Conservation (phyloP, 2,888 invertebrate genomes). For the Chrysolina americana region DNA sequence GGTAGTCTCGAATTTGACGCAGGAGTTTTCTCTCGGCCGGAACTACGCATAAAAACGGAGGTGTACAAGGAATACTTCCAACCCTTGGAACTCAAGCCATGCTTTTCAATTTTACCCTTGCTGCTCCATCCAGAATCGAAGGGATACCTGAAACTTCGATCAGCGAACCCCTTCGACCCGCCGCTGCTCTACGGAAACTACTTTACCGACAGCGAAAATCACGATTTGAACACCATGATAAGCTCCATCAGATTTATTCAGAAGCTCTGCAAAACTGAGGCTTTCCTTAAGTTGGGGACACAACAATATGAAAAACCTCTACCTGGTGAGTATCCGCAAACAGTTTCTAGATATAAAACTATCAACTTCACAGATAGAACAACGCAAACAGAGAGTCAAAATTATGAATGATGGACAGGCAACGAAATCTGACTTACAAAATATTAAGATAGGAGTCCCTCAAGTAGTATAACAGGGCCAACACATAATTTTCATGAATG, state of each 20-base stretch:
- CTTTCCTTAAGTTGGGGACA: slow-evolving; percentile 74
- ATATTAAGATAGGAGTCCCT: no score
- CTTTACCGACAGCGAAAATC: slow-evolving; percentile 70
- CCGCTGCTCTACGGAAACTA: slow-evolving; percentile 77
- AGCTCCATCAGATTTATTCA: slow-evolving; percentile 71
- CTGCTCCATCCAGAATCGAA: slow-evolving; percentile 73
- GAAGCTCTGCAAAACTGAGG: slow-evolving; percentile 68
- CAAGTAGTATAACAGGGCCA: no score
- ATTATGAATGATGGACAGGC: not conserved
- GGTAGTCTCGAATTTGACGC: slow-evolving; percentile 68
- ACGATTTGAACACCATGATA: slow-evolving; percentile 69
- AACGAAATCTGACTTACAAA: no score
- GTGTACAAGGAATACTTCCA: slow-evolving; percentile 72
- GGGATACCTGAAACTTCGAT: slow-evolving; percentile 71
- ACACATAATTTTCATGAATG: no score
- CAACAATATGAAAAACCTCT: slow-evolving; percentile 72
- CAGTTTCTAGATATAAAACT: no score
- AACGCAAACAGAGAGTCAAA: no score
- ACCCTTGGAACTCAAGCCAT: slow-evolving; percentile 69
- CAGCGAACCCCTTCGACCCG: slow-evolving; percentile 72
- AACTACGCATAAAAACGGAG: slow-evolving; percentile 52
- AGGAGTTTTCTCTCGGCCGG: slow-evolving; percentile 37
- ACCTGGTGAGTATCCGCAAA: slow-evolving; percentile 60
- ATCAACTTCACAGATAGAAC: no score
- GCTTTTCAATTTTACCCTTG: slow-evolving; percentile 72